Percentiles rank a stretch among this genome's conserved stretches.
phyloP scores from a whole-genome alignment of 2,797 vertebrate genomes.

The Trachops cirrhosus region DNA sequence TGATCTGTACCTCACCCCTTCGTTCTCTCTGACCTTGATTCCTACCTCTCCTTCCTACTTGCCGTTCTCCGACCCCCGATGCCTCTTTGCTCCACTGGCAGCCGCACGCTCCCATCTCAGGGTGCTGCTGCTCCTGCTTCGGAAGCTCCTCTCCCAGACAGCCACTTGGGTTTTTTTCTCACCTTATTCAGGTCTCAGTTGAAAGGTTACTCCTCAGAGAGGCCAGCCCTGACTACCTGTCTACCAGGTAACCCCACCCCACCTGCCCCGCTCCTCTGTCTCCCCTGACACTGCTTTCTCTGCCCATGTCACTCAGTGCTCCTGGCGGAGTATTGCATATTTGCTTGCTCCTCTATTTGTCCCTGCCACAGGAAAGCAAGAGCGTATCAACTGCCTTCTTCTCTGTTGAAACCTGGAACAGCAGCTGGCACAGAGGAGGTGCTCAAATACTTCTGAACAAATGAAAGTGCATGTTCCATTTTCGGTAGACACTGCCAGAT shows the following conservation, averaged over 20 bases:
- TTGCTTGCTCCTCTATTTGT: background rate
- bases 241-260: background rate
- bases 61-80: background rate
- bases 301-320: background rate
- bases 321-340: fast-evolving
- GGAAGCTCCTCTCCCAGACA: background rate
- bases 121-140: background rate
- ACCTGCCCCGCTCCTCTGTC: background rate
- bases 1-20: background rate
- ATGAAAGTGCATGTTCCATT: background rate
- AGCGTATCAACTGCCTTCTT: background rate
- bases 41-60: background rate
- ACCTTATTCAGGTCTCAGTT: background rate
- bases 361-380: background rate
- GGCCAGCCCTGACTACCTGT: background rate
- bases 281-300: background rate
- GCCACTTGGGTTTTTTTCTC: background rate
- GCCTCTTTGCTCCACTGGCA: background rate
- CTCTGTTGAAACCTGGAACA: background rate
- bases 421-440: background rate
- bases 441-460: background rate
- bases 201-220: background rate
- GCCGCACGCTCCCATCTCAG: fast-evolving
- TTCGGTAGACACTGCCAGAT: background rate
- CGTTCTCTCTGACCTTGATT: background rate